A percentile compares a stretch with the other conserved stretches of the same genome.
Evolutionary conservation across 2,113 vertebrate species (phyloP).

Genomic region (Columbina picui): DNA sequence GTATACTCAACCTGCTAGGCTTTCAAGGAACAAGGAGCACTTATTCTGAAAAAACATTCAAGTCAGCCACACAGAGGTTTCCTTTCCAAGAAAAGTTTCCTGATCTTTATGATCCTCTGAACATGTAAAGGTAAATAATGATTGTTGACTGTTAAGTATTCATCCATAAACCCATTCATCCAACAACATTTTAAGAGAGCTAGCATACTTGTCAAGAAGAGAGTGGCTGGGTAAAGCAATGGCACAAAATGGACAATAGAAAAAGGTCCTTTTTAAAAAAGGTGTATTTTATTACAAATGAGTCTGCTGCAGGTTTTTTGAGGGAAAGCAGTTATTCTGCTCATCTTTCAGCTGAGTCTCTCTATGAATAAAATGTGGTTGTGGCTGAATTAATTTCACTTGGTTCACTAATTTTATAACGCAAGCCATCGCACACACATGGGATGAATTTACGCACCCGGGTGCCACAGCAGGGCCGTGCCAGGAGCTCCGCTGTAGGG

Average conservation of each 20-base stretch:
- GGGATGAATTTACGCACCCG: fast-evolving
- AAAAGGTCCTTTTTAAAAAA: not conserved
- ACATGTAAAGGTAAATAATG: not conserved
- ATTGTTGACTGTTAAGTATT: not conserved
- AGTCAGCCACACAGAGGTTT: not conserved
- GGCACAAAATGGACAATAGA: fast-evolving
- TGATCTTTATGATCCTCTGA: not conserved
- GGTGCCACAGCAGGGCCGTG: fast-evolving
- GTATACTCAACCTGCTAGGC: not conserved
- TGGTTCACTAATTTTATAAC: fast-evolving
- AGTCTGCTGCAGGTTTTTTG: not conserved
- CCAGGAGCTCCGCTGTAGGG: not conserved
- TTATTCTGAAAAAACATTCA: not conserved
- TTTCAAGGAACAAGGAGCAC: not conserved
- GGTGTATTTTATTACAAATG: fast-evolving
- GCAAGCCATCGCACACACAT: fast-evolving
- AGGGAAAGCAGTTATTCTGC: not conserved
- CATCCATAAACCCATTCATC: not conserved
- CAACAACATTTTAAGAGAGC: not conserved
- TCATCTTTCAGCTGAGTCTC: not conserved
- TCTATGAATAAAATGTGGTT: not conserved
- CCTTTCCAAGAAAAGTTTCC: not conserved
- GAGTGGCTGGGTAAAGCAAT: fast-evolving
- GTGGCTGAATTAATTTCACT: not conserved
- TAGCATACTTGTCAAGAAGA: not conserved